phyloP scores from a whole-genome alignment of 1,140 invertebrate genomes.

The Dinothrombium tinctorium region DNA sequence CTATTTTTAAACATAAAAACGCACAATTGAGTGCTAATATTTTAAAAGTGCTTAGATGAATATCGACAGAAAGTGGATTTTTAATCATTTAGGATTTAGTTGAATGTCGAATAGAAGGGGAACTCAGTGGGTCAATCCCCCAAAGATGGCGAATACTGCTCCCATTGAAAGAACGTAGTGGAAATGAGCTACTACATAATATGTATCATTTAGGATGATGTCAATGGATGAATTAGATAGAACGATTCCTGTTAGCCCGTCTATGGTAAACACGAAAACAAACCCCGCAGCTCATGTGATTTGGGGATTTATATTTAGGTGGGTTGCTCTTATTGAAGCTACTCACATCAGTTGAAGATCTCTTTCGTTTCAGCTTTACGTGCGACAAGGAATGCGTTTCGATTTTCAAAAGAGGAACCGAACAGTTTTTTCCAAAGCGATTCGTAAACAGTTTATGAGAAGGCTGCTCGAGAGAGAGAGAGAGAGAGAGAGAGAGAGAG shows the following conservation, averaged over 20 bases:
- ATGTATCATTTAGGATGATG: constrained; percentile 42
- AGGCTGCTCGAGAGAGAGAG: no score
- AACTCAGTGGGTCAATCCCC: constrained; percentile 37
- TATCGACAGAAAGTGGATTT: constrained; percentile 27
- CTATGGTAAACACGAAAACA: constrained; percentile 35
- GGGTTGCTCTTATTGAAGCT: constrained; percentile 20
- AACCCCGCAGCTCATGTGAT: constrained; percentile 39
- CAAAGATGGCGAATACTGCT: constrained; percentile 42
- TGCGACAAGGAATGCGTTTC: no score
- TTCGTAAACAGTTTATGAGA: no score
- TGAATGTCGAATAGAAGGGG: constrained; percentile 32
- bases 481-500: no score
- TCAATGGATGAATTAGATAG: constrained; percentile 43
- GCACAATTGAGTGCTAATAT: no score
- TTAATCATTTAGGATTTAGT: constrained; percentile 25
- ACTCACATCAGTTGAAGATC: constrained; percentile 32
- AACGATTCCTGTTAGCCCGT: constrained; percentile 26
- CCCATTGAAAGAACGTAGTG: constrained; percentile 38
- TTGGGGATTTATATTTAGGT: constrained; percentile 27
- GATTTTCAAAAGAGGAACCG: no score
- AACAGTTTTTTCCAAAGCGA: no score
- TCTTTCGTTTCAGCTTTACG: no score
- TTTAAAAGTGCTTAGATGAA: constrained; percentile 43
- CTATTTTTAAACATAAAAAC: no score
- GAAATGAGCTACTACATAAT: constrained; percentile 49